Evolutionary conservation across 2,888 invertebrate species (phyloP).

Genomic region (Brassicogethes aeneus): DNA sequence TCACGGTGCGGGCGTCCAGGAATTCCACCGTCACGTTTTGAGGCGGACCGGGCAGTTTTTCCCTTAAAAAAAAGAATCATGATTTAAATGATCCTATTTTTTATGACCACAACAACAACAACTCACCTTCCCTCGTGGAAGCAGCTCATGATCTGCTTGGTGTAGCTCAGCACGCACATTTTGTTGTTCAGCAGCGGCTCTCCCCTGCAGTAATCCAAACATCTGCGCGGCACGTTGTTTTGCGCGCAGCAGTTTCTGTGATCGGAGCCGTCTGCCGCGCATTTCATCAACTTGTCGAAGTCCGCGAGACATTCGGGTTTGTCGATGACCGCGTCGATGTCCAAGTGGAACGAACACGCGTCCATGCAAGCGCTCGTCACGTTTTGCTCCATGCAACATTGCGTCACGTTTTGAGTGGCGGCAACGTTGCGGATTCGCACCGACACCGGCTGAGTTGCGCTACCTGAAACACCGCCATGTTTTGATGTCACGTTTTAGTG

Average conservation of each 20-base stretch:
- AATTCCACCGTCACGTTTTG: constrained; percentile 51
- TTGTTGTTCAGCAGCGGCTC: constrained; percentile 57
- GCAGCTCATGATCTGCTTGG: constrained; percentile 67
- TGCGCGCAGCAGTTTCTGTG: constrained; percentile 78
- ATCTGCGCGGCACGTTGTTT: constrained; percentile 69
- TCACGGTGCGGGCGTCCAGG: constrained; percentile 49
- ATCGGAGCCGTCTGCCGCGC: constrained; percentile 74
- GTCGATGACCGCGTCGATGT: constrained; percentile 75
- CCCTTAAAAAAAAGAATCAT: constrained; percentile 37
- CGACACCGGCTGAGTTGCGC: constrained; percentile 61
- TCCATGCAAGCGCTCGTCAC: constrained; percentile 71
- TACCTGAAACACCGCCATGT: constrained; percentile 41
- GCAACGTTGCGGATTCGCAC: constrained; percentile 57
- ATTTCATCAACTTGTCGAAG: constrained; percentile 78
- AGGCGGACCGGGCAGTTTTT: constrained; percentile 74
- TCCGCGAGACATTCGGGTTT: constrained; percentile 73
- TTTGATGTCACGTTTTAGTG: too few species aligned
- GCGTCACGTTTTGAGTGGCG: constrained; percentile 61
- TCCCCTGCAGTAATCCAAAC: constrained; percentile 78
- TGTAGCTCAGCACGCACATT: constrained; percentile 62
- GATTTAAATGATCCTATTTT: background rate
- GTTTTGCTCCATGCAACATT: constrained; percentile 74
- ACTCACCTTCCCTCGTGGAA: constrained; percentile 58
- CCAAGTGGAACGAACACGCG: constrained; percentile 76
- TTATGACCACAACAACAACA: background rate